A percentile compares a stretch with the other conserved stretches of the same genome.
Conservation (phyloP, 30 jellyfish, hydroid and myxozoan species). For the Rhopilema esculentum region DNA sequence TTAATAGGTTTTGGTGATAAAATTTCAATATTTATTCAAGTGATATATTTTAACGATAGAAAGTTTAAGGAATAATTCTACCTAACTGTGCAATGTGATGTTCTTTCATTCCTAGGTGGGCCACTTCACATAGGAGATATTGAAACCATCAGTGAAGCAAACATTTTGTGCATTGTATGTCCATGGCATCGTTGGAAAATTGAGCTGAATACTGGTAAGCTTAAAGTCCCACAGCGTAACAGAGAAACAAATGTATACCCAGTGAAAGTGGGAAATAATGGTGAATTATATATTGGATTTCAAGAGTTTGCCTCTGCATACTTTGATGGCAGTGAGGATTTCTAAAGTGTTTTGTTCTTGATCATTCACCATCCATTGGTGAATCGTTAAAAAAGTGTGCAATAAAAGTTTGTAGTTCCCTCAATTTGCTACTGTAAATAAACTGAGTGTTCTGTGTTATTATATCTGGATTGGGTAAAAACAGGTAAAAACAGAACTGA, state of each 20-base stretch:
- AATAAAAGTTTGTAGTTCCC: too few species aligned
- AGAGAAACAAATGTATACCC: constrained; percentile 73
- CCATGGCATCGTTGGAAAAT: constrained; percentile 97
- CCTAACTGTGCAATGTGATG: too few species aligned
- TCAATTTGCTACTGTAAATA: too few species aligned
- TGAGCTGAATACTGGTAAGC: constrained; percentile 73
- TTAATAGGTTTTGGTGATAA: not conserved
- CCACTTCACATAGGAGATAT: constrained; percentile 96
- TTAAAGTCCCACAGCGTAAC: constrained; percentile 68
- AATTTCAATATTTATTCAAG: too few species aligned
- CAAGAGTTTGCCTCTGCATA: constrained; percentile 55
- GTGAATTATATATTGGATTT: constrained; percentile 71
- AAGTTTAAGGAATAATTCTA: too few species aligned
- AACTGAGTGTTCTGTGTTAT: too few species aligned
- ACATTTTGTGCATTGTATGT: constrained; percentile 79
- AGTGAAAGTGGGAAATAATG: constrained; percentile 59
- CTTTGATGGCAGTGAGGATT: constrained; percentile 44
- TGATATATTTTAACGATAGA: too few species aligned
- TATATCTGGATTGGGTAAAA: too few species aligned
- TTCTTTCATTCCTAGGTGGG: constrained; percentile 77
- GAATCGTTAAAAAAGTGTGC: too few species aligned
- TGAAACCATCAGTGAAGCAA: constrained; percentile 76
- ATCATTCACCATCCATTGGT: not conserved
- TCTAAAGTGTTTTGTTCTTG: constrained; percentile 2
- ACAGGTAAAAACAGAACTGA: too few species aligned